Conservation (phyloP, 1,140 invertebrate genomes). For the Teleogryllus occipitalis region DNA sequence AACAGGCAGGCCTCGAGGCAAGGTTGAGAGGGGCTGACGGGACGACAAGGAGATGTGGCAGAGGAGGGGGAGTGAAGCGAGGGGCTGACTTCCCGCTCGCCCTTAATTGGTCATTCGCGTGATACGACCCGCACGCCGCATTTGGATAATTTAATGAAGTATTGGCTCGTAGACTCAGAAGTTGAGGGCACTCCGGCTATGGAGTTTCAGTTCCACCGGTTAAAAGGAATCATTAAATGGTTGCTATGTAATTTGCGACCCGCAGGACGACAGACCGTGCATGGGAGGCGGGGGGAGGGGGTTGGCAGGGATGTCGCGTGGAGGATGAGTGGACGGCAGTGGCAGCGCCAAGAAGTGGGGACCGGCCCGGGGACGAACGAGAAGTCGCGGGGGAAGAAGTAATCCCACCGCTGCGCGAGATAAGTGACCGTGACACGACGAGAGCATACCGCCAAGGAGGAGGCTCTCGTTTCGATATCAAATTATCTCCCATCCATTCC, state of each 20-base stretch:
- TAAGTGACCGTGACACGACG: too few species aligned
- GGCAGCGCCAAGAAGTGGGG: not conserved
- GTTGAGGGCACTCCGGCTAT: not conserved
- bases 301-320: too few species aligned
- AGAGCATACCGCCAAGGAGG: too few species aligned
- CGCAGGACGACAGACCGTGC: not conserved
- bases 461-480: too few species aligned
- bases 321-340: not conserved
- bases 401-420: too few species aligned
- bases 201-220: not conserved
- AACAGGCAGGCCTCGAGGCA: too few species aligned
- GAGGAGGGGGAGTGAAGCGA: not conserved
- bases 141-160: slow-evolving; percentile 6
- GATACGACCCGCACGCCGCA: not conserved
- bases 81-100: not conserved
- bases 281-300: too few species aligned
- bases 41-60: too few species aligned
- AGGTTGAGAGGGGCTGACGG: too few species aligned
- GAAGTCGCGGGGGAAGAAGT: too few species aligned
- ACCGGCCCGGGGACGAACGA: too few species aligned
- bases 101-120: not conserved
- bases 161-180: not conserved
- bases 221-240: slow-evolving; percentile 1
- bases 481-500: too few species aligned
- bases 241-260: not conserved